A percentile compares a stretch with the other conserved stretches of the same genome.
phyloP scores from a whole-genome alignment of 2,797 vertebrate species.

The Chromobotia macracanthus region DNA sequence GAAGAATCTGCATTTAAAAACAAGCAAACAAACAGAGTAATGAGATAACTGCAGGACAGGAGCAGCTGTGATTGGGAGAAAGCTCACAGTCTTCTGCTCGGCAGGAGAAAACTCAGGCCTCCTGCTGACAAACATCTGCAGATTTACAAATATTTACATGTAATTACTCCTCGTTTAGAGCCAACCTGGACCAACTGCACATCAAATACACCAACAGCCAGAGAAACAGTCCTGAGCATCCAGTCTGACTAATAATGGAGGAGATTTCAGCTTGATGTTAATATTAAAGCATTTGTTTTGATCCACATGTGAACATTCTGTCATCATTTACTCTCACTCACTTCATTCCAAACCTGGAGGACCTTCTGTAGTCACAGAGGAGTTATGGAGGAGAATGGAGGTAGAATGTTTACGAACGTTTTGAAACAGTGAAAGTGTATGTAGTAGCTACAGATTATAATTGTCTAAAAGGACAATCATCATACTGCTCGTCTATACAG shows the following conservation, averaged over 20 bases:
- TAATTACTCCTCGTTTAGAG: slow-evolving; percentile 61
- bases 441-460: too few species aligned
- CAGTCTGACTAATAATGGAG: not conserved
- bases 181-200: slow-evolving; percentile 51
- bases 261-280: not conserved
- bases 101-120: not conserved
- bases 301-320: not conserved
- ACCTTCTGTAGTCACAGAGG: too few species aligned
- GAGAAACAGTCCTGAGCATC: slow-evolving; percentile 1
- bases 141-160: slow-evolving; percentile 62
- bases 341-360: not conserved
- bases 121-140: slow-evolving; percentile 61
- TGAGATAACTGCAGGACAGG: slow-evolving; percentile 47
- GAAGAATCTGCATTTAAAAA: slow-evolving; percentile 19
- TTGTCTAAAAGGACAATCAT: too few species aligned
- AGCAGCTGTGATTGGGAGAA: slow-evolving; percentile 47
- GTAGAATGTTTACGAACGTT: too few species aligned
- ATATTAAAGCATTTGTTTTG: not conserved
- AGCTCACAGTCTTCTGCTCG: slow-evolving; percentile 36
- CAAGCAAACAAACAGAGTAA: slow-evolving; percentile 14
- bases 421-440: too few species aligned
- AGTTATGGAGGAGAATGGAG: too few species aligned
- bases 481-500: not conserved
- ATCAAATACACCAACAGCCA: slow-evolving; percentile 25
- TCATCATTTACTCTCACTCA: not conserved